Base-by-base conservation (phyloP, 2,797 vertebrate genomes). In the Neosilurus mollespiculum region DNA sequence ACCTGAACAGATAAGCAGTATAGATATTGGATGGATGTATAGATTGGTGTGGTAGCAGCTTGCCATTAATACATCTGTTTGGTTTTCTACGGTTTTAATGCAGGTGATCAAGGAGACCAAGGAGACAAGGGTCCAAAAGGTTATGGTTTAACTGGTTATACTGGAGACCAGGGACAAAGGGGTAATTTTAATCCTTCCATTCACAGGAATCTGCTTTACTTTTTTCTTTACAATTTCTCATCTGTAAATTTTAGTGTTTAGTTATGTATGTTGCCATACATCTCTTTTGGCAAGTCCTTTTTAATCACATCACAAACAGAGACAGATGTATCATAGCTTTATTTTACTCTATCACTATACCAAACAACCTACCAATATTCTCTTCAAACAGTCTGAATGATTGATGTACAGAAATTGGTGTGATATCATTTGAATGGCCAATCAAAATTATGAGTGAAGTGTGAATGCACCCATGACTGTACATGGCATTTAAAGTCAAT, bases 51-150 rank as follows among this genome's bases (percentile, higher is more conserved):
- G 59, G 58, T 70, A 77, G 78, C 43, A 69, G 81, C 59, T 81
- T 22, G 51, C 24, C 78, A 34, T 77, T 66, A 51, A 3, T 49
- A 30, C n/a, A 54, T 75, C 67, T 14, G 54, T 11, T 56, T 56
- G 43, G 43, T 43, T 43, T 43, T 43, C 43, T 43, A 43, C 8
- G 75, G 90, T 71, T 91, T 90, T 26, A 82, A 80, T 88, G 85
- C 91, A 96, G 94, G 94, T 86, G 85, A 94, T 79, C 58, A 30
- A 83, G 91, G 93, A 89, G 93, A 94, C 20, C 89, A 84, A 78
- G 92, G 94, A 83, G 93, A 93, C 88, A 92, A 92, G 90, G 91
- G 92, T 84, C 69, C 85, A 76, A 94, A 90, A 86, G 93, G 91
- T 85, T 80, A 94, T 0, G 88, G 92, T 9, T 81, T 94, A 26